Evolutionary conservation across 2,797 vertebrate species (phyloP).

Genomic region (Simalia tracyae): DNA sequence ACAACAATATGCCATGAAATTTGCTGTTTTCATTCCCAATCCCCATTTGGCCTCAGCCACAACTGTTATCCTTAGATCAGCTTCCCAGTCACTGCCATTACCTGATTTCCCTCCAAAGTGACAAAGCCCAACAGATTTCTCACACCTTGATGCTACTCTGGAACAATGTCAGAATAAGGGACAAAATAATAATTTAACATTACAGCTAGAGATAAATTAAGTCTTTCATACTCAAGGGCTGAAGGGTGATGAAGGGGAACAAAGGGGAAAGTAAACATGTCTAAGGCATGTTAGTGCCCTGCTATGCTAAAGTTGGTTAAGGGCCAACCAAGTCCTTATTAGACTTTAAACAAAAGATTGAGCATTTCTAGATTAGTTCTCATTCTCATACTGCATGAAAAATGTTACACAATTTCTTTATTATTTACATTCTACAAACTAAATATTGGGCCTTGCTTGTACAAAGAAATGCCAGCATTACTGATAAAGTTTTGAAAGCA

Average conservation of each 20-base stretch:
- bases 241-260: not conserved
- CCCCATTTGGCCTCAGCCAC: not conserved
- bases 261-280: not conserved
- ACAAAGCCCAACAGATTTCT: not conserved
- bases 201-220: not conserved
- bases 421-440: not conserved
- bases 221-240: not conserved
- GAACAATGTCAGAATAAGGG: not conserved
- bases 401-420: not conserved
- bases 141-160: not conserved
- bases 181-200: not conserved
- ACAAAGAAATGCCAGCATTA: not conserved
- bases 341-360: not conserved
- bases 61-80: not conserved
- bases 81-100: not conserved
- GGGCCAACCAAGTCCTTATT: not conserved
- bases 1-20: not conserved
- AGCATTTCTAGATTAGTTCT: not conserved
- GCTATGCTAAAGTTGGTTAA: not conserved
- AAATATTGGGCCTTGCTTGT: not conserved
- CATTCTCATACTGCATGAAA: not conserved
- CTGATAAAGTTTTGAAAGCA: not conserved
- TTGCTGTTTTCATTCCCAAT: not conserved
- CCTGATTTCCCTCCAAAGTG: not conserved
- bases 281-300: not conserved